Base-by-base conservation (phyloP, 2,797 vertebrate species). In the Garrulus glandarius region DNA sequence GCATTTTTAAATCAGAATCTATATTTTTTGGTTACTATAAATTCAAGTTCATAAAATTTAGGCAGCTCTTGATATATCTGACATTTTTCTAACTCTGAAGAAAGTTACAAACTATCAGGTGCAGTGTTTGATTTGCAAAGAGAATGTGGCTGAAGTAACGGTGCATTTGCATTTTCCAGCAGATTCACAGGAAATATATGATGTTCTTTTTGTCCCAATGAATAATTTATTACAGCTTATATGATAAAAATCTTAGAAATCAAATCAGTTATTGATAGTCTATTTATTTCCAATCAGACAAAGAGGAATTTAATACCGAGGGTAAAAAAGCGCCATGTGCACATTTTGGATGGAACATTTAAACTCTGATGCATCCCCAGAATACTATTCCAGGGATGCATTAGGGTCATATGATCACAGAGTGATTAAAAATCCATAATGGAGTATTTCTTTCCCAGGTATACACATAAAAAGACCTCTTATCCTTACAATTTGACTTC, bases 401-500 rank as follows among this genome's bases (percentile, higher is more conserved):
- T 85, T 84, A 30, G 19, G 80, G 34, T 76, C 46, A 32, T 78
- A 47, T 50, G 53, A 68, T 64, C 55, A 70, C 3, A 79, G 50
- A 60, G 19, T 77, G 78, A 85, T 77, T 94, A 90, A 70, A 96
- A 92, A 84, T 87, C 87, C 72, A 63, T 93, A 85, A 67, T 0
- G 19, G 44, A 55, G 49, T 52, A 67, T 88, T 89, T 82, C 50
- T 93, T 95, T 95, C 36, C 57, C 55, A 71, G 34, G 63, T 71
- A 84, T 65, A 67, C 52, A 53, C 55, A 82, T 53, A 86, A 87
- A 85, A 90, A 92, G 50, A 52, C 18, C 49, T 92, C 49, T 95
- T 90, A 92, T 59, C 71, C 34, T 84, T 93, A 70, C 34, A 93
- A 86, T 84, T 95, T 91, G 65, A 83, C 59, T 94, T 97, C 41